Evolutionary conservation across 1,140 invertebrate species (phyloP).

Genomic region (Pararge aegeria): DNA sequence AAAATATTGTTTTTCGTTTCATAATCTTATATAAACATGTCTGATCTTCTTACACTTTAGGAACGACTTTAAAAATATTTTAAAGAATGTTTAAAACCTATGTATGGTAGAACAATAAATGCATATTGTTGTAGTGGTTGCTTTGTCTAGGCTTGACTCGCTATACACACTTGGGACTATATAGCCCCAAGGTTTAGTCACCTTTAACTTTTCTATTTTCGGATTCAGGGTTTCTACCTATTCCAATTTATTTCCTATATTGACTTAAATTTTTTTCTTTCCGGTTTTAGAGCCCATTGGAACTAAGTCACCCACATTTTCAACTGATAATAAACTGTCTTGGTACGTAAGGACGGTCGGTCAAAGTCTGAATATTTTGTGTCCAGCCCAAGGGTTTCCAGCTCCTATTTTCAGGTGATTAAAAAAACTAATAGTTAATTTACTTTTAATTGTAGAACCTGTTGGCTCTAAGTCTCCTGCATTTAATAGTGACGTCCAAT

Average conservation of each 20-base stretch:
- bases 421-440: constrained; percentile 27
- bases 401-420: constrained; percentile 85
- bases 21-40: neutral
- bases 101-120: too few relatives aligned
- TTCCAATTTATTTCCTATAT: constrained; percentile 74
- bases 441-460: constrained; percentile 81
- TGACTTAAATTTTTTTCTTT: constrained; percentile 20
- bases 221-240: constrained; percentile 78
- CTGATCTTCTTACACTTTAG: too few relatives aligned
- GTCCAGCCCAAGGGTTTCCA: constrained; percentile 85
- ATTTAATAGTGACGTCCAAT: constrained; percentile 81
- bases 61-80: too few relatives aligned
- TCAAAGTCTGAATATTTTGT: constrained; percentile 81
- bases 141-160: too few relatives aligned
- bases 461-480: constrained; percentile 83
- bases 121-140: too few relatives aligned
- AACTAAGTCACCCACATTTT: constrained; percentile 85
- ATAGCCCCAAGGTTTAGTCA: too few relatives aligned
- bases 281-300: constrained; percentile 85
- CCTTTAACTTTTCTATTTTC: neutral
- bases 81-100: too few relatives aligned
- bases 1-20: constrained; percentile 29
- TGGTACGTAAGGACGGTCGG: constrained; percentile 82
- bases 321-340: constrained; percentile 82
- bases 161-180: too few relatives aligned